phyloP scores from a whole-genome alignment of 2,888 invertebrate genomes.

The Fragum whitleyi region DNA sequence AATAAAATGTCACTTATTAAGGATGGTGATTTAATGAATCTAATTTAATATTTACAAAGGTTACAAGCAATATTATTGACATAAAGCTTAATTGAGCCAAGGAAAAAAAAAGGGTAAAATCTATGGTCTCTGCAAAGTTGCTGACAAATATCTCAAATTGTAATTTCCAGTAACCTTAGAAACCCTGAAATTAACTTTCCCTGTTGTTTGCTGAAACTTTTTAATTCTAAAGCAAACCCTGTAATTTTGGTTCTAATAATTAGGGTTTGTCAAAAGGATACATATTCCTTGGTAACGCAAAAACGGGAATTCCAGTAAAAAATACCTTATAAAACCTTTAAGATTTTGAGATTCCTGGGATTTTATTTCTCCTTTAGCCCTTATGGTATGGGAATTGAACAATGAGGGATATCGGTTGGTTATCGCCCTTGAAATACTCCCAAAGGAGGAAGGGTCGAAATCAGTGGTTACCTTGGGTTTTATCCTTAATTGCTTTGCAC shows the following conservation, averaged over 20 bases:
- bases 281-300: not conserved
- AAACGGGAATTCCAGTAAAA: not conserved
- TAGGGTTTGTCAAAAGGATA: constrained; percentile 4
- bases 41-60: too few relatives aligned
- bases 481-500: too few relatives aligned
- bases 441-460: too few relatives aligned
- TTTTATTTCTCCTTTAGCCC: too few relatives aligned
- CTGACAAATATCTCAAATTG: constrained; percentile 1
- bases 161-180: constrained; percentile 1
- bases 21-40: too few relatives aligned
- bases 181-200: not conserved
- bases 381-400: too few relatives aligned
- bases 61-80: not conserved
- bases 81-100: not conserved
- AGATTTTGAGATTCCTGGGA: too few relatives aligned
- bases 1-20: too few relatives aligned
- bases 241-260: not conserved
- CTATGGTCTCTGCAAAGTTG: not conserved
- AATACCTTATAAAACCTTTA: too few relatives aligned
- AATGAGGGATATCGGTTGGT: too few relatives aligned
- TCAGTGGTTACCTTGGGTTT: too few relatives aligned
- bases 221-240: not conserved
- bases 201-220: constrained; percentile 4
- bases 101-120: not conserved
- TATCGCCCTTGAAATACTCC: too few relatives aligned